These are phyloP conservation scores for Steatocranus sp. DNA, from an alignment of 2,797 vertebrate species.

Conservation along the genomic window DNA sequence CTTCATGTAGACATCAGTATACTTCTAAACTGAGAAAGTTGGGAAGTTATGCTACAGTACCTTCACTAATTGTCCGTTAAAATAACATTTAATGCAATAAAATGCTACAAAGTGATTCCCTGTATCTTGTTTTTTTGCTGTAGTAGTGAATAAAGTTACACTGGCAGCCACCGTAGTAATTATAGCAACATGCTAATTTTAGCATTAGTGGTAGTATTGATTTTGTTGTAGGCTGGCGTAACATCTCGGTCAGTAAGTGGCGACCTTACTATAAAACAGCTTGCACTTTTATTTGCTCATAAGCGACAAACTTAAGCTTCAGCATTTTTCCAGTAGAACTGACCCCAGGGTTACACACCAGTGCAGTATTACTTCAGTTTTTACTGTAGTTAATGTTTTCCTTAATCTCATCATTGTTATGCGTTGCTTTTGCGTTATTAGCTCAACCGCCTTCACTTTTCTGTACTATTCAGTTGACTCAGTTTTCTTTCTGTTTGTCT, in stretches of 20 bases:
- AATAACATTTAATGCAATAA: neutral
- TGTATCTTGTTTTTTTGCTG: neutral
- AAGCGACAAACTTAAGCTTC: neutral
- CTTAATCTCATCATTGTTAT: neutral
- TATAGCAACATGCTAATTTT: neutral
- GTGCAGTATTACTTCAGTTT: neutral
- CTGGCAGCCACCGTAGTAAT: neutral
- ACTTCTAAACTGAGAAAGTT: neutral
- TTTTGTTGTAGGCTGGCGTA: neutral
- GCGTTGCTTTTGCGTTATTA: neutral
- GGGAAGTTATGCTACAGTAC: neutral
- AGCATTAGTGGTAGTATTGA: neutral
- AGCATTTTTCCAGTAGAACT: neutral
- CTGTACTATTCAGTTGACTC: neutral
- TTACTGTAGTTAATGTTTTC: neutral
- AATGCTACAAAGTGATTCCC: neutral
- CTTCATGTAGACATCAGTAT: neutral
- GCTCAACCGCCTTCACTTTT: neutral
- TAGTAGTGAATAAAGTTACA: neutral
- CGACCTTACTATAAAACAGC: neutral
- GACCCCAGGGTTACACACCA: neutral
- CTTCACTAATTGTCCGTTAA: neutral
- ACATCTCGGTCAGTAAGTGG: neutral
- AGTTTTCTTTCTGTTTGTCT: slow-evolving; percentile 18
- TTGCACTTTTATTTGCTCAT: neutral